Conservation (phyloP, 1,140 invertebrate genomes). For the Episyrphus balteatus region DNA sequence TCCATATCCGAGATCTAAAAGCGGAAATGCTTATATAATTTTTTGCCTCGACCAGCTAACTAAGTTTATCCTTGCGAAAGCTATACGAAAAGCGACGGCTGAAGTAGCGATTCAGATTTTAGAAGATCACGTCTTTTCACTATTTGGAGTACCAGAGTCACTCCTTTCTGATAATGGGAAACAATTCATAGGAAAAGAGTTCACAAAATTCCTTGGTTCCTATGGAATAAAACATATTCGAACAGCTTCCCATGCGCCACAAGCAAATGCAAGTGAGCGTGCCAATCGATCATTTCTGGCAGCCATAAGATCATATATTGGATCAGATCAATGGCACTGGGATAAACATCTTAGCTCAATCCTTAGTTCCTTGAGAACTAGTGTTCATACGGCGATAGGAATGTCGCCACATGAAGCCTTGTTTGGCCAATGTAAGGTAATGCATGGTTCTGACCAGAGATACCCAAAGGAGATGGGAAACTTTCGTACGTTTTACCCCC, state of each 20-base stretch:
- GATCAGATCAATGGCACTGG: slow-evolving; percentile 3
- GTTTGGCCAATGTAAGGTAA: not conserved
- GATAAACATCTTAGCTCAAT: not conserved
- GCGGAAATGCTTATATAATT: slow-evolving; percentile 1
- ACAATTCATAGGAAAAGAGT: not conserved
- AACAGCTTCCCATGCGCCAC: slow-evolving; percentile 1
- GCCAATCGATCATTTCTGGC: slow-evolving; percentile 3
- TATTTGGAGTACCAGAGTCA: not conserved
- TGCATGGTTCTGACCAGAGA: not conserved
- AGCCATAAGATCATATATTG: slow-evolving; percentile 2
- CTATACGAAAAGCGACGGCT: not conserved
- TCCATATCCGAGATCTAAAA: slow-evolving; percentile 1
- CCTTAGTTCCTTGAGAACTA: not conserved
- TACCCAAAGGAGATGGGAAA: too few relatives aligned
- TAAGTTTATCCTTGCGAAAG: slow-evolving; percentile 1
- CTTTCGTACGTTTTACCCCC: too few relatives aligned
- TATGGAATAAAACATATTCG: slow-evolving; percentile 2
- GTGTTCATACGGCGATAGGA: not conserved
- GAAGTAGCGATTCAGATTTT: not conserved
- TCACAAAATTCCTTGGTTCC: not conserved
- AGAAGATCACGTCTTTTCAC: not conserved
- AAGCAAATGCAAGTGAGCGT: slow-evolving; percentile 1
- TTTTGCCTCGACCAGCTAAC: slow-evolving; percentile 3
- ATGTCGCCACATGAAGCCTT: not conserved
- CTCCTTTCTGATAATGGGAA: slow-evolving; percentile 3